Evolutionary conservation across 2,113 vertebrate species (phyloP), one percentile per base, ranked within the genome.

Genomic region (Pseudopipra pipra): DNA sequence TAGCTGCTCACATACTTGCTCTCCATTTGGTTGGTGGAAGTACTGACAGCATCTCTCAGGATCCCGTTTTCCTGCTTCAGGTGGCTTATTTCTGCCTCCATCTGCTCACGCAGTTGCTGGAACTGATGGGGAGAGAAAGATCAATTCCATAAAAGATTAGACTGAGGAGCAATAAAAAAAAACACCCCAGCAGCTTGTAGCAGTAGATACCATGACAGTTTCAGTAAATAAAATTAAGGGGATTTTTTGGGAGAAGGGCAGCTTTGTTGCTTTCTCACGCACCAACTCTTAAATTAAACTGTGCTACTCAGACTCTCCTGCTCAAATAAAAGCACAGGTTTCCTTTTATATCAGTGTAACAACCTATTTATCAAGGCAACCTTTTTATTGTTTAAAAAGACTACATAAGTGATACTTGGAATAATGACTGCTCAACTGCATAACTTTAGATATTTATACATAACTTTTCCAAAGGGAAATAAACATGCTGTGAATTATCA

Each of bases 1-100:
- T 3, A 74, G 90, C 93, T 68, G 85, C 92, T 90, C 87, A 99
- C 99, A 97, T 97, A 99, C 99, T 99, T 99, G 98, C 97, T 99
- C 97, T 99, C 99, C 98, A 99, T 99, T 95, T 99, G 99, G 95
- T 98, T 99, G 96, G 99, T 98, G 85, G 99, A 99, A n/a, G 99
- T 99, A 97, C 99, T 99, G 97, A 99, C 99, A 75, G 99, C 99
- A 94, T 99, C 99, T 97, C 99, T 98, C 95, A 99, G 97, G 96
- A 99, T 99, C 76, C 98, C 97, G 19, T 99, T 99, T 97, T 99
- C 99, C 97, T 99, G 99, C 97, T 99, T 99, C 97, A 99, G 98
- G 61, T 99, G 98, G 87, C 96, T 98, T 93, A 99, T 99, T 98
- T 99, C 99, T 91, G 98, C 98, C 82, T 99, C 99, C 98, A 99